A percentile compares a stretch with the other conserved stretches of the same genome.
Conservation (phyloP, 2,797 vertebrate genomes). For the Sebastes hubbsi region DNA sequence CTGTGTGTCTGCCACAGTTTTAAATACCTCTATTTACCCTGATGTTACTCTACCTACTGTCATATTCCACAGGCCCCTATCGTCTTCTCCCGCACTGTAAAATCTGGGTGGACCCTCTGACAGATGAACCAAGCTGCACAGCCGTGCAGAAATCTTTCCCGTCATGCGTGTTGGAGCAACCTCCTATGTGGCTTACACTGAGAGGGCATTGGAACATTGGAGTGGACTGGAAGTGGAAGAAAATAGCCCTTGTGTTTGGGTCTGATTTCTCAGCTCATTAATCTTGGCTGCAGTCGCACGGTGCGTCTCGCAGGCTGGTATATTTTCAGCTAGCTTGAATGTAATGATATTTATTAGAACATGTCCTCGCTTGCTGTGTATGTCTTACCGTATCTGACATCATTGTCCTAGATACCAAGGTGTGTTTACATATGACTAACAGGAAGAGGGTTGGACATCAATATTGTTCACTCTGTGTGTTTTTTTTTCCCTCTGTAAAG, state of each 20-base stretch:
- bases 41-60: slow-evolving; percentile 2
- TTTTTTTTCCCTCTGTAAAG: not conserved
- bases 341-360: slow-evolving; percentile 79
- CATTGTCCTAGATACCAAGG: slow-evolving; percentile 55
- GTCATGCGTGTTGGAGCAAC: slow-evolving; percentile 57
- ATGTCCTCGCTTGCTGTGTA: slow-evolving; percentile 63
- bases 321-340: slow-evolving; percentile 60
- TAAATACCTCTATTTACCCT: slow-evolving; percentile 9
- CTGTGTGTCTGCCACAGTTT: not conserved
- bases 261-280: slow-evolving; percentile 75
- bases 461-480: slow-evolving; percentile 4
- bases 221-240: slow-evolving; percentile 34
- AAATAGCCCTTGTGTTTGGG: slow-evolving; percentile 54
- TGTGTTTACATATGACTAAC: slow-evolving; percentile 62
- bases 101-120: slow-evolving; percentile 59
- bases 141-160: slow-evolving; percentile 53
- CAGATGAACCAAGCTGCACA: slow-evolving; percentile 62
- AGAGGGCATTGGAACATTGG: slow-evolving; percentile 47
- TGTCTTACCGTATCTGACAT: slow-evolving; percentile 69
- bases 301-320: slow-evolving; percentile 55
- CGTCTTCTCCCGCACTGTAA: slow-evolving; percentile 30
- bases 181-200: slow-evolving; percentile 45
- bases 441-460: slow-evolving; percentile 39
- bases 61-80: slow-evolving; percentile 39
- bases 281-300: slow-evolving; percentile 63